These are phyloP conservation scores for Meteorus sp. DNA, from an alignment of 1,140 invertebrate species.

Conservation along the genomic window DNA sequence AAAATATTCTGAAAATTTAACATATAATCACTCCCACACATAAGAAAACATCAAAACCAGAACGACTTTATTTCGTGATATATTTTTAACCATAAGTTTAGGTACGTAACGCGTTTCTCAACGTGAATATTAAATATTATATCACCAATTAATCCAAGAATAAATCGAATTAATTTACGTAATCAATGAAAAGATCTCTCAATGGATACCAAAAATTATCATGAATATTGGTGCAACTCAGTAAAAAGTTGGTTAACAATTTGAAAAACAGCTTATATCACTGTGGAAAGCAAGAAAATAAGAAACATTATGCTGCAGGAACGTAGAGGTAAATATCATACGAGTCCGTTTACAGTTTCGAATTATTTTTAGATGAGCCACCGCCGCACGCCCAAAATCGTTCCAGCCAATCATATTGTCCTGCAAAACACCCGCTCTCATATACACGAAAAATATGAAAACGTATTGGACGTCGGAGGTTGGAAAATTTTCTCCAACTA, in stretches of 20 bases:
- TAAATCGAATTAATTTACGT: not conserved
- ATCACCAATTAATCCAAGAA: not conserved
- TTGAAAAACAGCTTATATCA: not conserved
- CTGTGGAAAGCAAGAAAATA: constrained; percentile 5
- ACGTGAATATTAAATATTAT: constrained; percentile 1
- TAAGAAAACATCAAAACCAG: constrained; percentile 6
- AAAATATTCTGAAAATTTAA: no score
- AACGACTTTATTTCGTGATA: constrained; percentile 1
- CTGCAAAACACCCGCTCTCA: constrained; percentile 20
- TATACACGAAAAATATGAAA: constrained; percentile 20
- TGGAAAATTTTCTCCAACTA: constrained; percentile 21
- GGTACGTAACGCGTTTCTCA: not conserved
- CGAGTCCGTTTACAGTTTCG: constrained; percentile 32
- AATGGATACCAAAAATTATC: no score
- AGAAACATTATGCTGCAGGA: not conserved
- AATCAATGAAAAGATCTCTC: not conserved
- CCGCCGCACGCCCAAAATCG: constrained; percentile 30
- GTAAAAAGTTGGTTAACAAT: not conserved
- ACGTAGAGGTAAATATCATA: constrained; percentile 11
- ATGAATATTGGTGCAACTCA: not conserved
- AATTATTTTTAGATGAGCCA: constrained; percentile 32
- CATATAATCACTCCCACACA: not conserved
- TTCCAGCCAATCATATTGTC: constrained; percentile 34
- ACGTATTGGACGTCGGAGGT: constrained; percentile 17
- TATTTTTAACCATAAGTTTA: constrained; percentile 2